phyloP scores from a whole-genome alignment of 2,888 invertebrate genomes.

The Xestia rhomboidea region DNA sequence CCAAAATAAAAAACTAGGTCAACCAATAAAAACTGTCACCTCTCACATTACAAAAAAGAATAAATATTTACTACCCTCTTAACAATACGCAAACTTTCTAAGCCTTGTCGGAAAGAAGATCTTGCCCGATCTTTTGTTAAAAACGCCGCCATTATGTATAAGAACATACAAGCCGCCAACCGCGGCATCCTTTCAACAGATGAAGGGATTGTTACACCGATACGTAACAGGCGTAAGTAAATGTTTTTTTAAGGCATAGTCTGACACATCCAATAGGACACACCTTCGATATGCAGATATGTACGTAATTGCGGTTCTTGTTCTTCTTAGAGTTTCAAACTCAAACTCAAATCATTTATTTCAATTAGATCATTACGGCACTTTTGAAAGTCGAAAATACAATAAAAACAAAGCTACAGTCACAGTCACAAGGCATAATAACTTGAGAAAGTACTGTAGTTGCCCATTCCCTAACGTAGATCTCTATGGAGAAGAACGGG shows the following conservation, averaged over 20 bases:
- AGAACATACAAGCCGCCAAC: slow-evolving; percentile 72
- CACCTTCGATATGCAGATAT: neutral
- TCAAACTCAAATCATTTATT: too few species aligned
- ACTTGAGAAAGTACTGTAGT: too few species aligned
- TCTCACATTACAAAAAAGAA: slow-evolving; percentile 34
- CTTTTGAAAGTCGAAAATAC: too few species aligned
- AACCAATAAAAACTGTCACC: neutral
- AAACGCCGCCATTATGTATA: slow-evolving; percentile 75
- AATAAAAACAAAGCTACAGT: too few species aligned
- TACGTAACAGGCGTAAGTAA: slow-evolving; percentile 25
- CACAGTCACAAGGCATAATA: too few species aligned
- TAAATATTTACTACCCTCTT: slow-evolving; percentile 48
- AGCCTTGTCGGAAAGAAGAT: slow-evolving; percentile 62
- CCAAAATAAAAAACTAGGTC: neutral
- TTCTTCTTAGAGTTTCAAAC: neutral
- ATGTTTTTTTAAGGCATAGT: neutral
- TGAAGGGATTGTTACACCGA: slow-evolving; percentile 70
- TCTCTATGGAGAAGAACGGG: too few species aligned
- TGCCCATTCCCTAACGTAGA: too few species aligned
- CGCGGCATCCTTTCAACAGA: slow-evolving; percentile 69
- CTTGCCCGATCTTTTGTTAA: slow-evolving; percentile 77
- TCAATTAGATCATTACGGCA: too few species aligned
- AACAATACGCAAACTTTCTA: slow-evolving; percentile 63
- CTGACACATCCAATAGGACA: too few species aligned
- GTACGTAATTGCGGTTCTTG: neutral